phyloP scores from a whole-genome alignment of 37 sponge, comb jelly and placozoan species.

The Ephydatia muelleri region DNA sequence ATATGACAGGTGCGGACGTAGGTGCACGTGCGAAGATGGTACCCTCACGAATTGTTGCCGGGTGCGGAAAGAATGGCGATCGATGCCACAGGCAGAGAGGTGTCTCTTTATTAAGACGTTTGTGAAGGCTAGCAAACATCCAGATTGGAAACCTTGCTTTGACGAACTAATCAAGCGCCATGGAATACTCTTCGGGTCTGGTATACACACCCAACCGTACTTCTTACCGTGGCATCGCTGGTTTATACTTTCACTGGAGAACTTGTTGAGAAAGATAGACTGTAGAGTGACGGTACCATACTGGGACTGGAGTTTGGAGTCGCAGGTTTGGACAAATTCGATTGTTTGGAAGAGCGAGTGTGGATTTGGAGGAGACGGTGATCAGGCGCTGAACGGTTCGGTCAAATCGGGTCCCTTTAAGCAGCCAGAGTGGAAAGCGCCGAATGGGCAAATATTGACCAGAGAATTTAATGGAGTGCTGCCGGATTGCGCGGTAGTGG shows the following conservation, averaged over 20 bases:
- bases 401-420: slow-evolving; percentile 40
- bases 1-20: slow-evolving; percentile 40
- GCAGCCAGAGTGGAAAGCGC: slow-evolving; percentile 11
- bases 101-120: slow-evolving; percentile 23
- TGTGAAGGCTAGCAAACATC: neutral
- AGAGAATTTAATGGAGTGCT: slow-evolving; percentile 17
- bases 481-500: slow-evolving; percentile 33
- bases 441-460: neutral
- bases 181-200: slow-evolving; percentile 3
- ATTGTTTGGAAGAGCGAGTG: slow-evolving; percentile 31
- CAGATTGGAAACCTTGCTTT: slow-evolving; percentile 14
- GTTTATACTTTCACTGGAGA: slow-evolving; percentile 54
- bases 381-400: neutral
- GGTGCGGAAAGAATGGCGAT: slow-evolving; percentile 40
- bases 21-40: slow-evolving; percentile 34
- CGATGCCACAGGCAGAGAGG: slow-evolving; percentile 35
- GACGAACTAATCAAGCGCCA: slow-evolving; percentile 31
- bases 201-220: slow-evolving; percentile 28
- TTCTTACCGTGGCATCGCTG: slow-evolving; percentile 60
- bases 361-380: slow-evolving; percentile 50
- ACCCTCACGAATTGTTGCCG: slow-evolving; percentile 26
- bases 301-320: slow-evolving; percentile 67
- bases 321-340: slow-evolving; percentile 33
- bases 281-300: slow-evolving; percentile 53
- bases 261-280: slow-evolving; percentile 41